phyloP scores from a whole-genome alignment of 2,797 vertebrate species.

The Microcaecilia unicolor region DNA sequence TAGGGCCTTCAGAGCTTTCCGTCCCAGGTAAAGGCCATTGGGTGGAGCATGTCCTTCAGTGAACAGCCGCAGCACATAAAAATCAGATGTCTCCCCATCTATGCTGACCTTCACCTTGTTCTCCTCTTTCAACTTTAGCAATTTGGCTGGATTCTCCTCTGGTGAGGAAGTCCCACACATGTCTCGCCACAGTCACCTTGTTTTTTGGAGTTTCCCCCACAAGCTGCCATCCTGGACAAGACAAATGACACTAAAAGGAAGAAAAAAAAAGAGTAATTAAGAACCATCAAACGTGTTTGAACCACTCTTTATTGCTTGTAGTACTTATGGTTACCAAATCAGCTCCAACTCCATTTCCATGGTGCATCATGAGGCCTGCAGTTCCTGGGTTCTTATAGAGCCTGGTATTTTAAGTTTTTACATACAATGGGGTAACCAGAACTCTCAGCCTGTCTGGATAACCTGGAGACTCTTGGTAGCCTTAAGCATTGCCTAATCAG shows the following conservation, averaged over 20 bases:
- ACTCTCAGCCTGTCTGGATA: no score
- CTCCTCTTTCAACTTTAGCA: constrained; percentile 84
- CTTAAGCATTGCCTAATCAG: no score
- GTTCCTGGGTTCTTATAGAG: no score
- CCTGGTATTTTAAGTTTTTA: no score
- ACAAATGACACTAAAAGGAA: constrained; percentile 48
- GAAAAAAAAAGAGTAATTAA: not conserved
- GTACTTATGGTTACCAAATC: constrained; percentile 1
- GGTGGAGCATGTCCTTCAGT: constrained; percentile 56
- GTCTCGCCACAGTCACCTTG: constrained; percentile 88
- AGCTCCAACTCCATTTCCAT: no score
- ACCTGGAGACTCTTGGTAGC: no score
- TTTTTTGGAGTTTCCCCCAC: constrained; percentile 78
- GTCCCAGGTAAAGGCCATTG: constrained; percentile 55
- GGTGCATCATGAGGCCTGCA: no score
- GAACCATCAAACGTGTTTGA: not conserved
- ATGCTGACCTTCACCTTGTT: constrained; percentile 82
- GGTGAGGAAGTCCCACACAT: constrained; percentile 92
- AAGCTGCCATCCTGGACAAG: constrained; percentile 60
- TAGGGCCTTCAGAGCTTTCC: constrained; percentile 87
- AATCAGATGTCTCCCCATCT: constrained; percentile 83
- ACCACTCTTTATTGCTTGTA: not conserved
- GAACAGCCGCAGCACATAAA: constrained; percentile 82
- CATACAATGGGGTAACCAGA: no score
- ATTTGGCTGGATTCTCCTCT: constrained; percentile 76